These are phyloP conservation scores for Teleopsis dalmanni DNA, from an alignment of 1,140 invertebrate genomes.

Conservation along the genomic window DNA sequence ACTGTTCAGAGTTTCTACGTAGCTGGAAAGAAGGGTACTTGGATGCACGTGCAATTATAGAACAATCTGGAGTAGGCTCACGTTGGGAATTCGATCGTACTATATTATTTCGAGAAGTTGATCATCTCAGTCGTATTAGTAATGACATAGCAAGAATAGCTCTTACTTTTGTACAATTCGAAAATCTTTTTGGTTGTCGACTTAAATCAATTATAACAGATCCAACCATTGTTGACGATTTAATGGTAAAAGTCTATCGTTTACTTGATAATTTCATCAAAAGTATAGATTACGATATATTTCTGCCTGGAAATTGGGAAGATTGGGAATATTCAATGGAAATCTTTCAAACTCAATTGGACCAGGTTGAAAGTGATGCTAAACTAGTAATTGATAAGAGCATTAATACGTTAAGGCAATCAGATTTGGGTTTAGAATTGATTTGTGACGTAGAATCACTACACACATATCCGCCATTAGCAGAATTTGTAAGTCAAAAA, in stretches of 20 bases:
- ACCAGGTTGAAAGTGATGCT: slow-evolving; percentile 69
- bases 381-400: slow-evolving; percentile 78
- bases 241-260: slow-evolving; percentile 52
- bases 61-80: slow-evolving; percentile 68
- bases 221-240: slow-evolving; percentile 73
- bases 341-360: slow-evolving; percentile 66
- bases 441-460: slow-evolving; percentile 72
- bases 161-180: slow-evolving; percentile 73
- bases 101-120: slow-evolving; percentile 70
- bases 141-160: slow-evolving; percentile 66
- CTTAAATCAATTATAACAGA: slow-evolving; percentile 78
- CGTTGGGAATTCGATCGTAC: slow-evolving; percentile 86
- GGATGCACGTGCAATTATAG: slow-evolving; percentile 69
- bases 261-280: slow-evolving; percentile 63
- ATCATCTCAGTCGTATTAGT: slow-evolving; percentile 75
- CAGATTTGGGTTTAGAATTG: slow-evolving; percentile 71
- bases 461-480: slow-evolving; percentile 64
- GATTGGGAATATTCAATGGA: slow-evolving; percentile 76
- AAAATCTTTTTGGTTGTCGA: slow-evolving; percentile 80
- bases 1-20: slow-evolving; percentile 60
- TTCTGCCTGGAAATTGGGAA: slow-evolving; percentile 62
- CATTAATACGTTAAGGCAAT: slow-evolving; percentile 67
- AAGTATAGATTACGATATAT: slow-evolving; percentile 75
- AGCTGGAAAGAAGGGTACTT: slow-evolving; percentile 70
- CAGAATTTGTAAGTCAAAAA: slow-evolving; percentile 65